Percentiles rank a stretch among this genome's conserved stretches.
phyloP scores from a whole-genome alignment of 1,140 invertebrate genomes.

The Trachymyrmex cornetzi region DNA sequence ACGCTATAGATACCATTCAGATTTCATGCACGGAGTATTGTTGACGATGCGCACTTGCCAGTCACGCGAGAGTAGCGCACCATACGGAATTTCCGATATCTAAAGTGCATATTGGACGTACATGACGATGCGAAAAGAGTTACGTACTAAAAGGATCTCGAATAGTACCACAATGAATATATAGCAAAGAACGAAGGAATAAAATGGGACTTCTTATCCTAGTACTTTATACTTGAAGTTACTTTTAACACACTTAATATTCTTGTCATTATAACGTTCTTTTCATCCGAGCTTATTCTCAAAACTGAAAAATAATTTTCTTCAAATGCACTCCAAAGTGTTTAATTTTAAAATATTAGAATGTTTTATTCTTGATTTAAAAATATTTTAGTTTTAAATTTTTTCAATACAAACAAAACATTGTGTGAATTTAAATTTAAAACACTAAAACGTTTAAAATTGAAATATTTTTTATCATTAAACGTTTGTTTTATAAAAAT shows the following conservation, averaged over 20 bases:
- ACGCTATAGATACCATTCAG: constrained; percentile 41
- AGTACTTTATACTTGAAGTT: neutral
- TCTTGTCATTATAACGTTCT: constrained; percentile 1
- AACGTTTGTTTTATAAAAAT: no score
- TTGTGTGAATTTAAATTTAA: no score
- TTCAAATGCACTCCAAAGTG: no score
- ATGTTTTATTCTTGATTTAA: no score
- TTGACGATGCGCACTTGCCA: constrained; percentile 38
- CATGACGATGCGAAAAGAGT: constrained; percentile 34
- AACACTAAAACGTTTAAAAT: no score
- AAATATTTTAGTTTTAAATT: no score
- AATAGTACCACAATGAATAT: neutral
- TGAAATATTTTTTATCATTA: no score
- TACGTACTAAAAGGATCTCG: constrained; percentile 38
- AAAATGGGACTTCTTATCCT: neutral
- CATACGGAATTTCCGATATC: constrained; percentile 45
- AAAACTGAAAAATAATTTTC: neutral
- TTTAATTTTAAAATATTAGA: no score
- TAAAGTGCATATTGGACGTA: constrained; percentile 48
- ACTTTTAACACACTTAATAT: constrained; percentile 10
- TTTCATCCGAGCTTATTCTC: neutral
- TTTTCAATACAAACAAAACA: no score
- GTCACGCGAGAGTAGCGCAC: constrained; percentile 23
- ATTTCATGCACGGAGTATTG: constrained; percentile 54
- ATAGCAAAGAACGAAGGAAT: constrained; percentile 20